Conservation (phyloP, 2,113 vertebrate genomes). For the Clarias macrocephalus region DNA sequence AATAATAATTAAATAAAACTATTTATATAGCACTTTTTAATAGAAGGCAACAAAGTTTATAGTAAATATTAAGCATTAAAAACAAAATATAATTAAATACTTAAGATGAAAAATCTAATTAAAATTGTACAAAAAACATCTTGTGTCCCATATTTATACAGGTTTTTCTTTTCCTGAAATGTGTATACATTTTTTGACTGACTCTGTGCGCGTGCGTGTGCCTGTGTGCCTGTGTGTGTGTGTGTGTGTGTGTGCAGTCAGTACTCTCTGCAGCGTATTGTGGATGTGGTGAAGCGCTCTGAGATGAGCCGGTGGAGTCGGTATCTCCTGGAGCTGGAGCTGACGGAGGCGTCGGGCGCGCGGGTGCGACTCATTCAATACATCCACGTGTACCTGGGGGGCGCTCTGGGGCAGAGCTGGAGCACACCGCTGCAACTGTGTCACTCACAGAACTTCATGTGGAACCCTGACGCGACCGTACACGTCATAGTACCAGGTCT, state of each 20-base stretch:
- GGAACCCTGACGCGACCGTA: slow-evolving; percentile 81
- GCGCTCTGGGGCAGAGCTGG: neutral
- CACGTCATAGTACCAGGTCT: slow-evolving; percentile 90
- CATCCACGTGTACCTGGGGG: slow-evolving; percentile 66
- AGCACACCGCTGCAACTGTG: slow-evolving; percentile 72
- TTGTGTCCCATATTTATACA: too few relatives aligned
- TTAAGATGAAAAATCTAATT: too few relatives aligned
- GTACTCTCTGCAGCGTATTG: slow-evolving; percentile 8
- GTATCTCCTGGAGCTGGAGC: slow-evolving; percentile 13
- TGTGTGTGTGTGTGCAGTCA: slow-evolving; percentile 65
- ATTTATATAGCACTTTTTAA: too few relatives aligned
- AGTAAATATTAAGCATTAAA: too few relatives aligned
- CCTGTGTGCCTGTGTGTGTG: too few relatives aligned
- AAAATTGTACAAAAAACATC: too few relatives aligned
- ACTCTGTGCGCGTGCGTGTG: neutral
- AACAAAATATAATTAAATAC: too few relatives aligned
- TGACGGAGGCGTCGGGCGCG: neutral
- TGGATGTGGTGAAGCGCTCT: neutral
- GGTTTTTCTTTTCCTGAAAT: too few relatives aligned
- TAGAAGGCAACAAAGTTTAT: too few relatives aligned
- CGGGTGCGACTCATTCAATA: slow-evolving; percentile 56
- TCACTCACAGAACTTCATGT: slow-evolving; percentile 83
- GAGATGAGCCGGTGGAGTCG: neutral
- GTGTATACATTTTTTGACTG: too few relatives aligned
- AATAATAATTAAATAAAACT: too few relatives aligned